Base-by-base conservation (phyloP, 2,888 invertebrate species). In the Bembecia ichneumoniformis region DNA sequence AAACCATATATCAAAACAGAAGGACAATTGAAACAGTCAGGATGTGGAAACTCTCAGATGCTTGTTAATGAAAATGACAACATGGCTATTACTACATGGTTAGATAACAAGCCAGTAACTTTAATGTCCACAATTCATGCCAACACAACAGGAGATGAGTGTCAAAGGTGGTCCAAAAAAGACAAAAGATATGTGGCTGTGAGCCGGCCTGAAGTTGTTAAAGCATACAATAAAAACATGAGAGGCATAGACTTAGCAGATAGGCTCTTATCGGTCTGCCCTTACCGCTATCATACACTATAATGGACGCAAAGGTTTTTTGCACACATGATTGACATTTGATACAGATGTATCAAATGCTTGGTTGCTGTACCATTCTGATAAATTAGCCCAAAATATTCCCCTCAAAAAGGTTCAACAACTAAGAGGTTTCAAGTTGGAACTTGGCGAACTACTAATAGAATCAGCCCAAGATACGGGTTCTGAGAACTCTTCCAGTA, bases 231-330 rank as follows among this genome's bases (percentile, higher is more conserved):
- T 43, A 17, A 46, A 14, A 55, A 55, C 10, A 55, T 55, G 54
- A 55, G 55, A 10, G 59, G 59, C 9, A 55, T 59, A 10, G 53
- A 55, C 46, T 46, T 58, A 20, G 54, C 56, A 3, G 56, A 58
- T 16, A 46, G 55, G 15, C 35, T 57, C 49, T 43, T 57, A 9
- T 48, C 55, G 17, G 53, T 60, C 5, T 57, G 58, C 46, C 55
- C 57, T n/a, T 40, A 36, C 11, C 13, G 56, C 20, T 16, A 44
- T 9, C 45, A 53, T 35, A 57, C 53, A 20, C 51, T 49, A 28
- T 56, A 57, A 45, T 57, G 53, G 55, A 57, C 55, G 13, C 44
- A 49, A 28, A 49, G 58, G 14, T 49, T 58, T 35, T 53, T 58
- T 20, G 48, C 49, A 43, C 53, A 56, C 48, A 51, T 59, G 52